Evolutionary conservation across 2,888 invertebrate genomes (phyloP).

Genomic region (Copidosoma aretas): DNA sequence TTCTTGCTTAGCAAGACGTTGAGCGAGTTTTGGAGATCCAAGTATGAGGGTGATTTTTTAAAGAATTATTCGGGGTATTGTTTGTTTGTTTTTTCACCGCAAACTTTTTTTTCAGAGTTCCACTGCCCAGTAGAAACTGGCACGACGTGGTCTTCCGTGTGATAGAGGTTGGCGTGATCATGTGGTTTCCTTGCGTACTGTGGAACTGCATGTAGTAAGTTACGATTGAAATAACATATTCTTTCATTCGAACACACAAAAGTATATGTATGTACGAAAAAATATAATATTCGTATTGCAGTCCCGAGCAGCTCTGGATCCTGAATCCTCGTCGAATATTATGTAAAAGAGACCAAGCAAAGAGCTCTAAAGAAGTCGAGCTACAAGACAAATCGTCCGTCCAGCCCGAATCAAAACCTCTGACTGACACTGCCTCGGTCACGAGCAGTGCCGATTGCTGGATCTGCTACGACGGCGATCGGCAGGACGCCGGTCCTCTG

Average conservation of each 20-base stretch:
- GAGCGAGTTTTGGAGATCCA: conserved; percentile 92
- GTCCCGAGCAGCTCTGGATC: conserved; percentile 90
- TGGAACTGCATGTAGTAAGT: conserved; percentile 89
- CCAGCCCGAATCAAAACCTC: conserved; percentile 47
- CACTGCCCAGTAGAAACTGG: conserved; percentile 88
- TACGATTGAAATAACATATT: not conserved
- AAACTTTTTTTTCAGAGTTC: conserved; percentile 69
- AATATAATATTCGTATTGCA: conserved; percentile 37
- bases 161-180: conserved; percentile 89
- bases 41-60: conserved; percentile 66
- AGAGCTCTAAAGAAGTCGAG: conserved; percentile 56
- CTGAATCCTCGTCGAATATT: conserved; percentile 88
- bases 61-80: not conserved
- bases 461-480: conserved; percentile 89
- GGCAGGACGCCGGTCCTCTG: conserved; percentile 76
- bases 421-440: conserved; percentile 62
- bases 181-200: conserved; percentile 95
- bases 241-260: not conserved
- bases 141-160: conserved; percentile 90
- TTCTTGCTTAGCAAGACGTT: conserved; percentile 91
- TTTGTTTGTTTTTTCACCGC: not conserved
- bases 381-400: conserved; percentile 53
- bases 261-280: not conserved
- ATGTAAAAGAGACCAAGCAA: conserved; percentile 66
- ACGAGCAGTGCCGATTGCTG: conserved; percentile 78